These are phyloP conservation scores for Plotosus lineatus DNA, from an alignment of 2,113 vertebrate species.

Conservation along the genomic window DNA sequence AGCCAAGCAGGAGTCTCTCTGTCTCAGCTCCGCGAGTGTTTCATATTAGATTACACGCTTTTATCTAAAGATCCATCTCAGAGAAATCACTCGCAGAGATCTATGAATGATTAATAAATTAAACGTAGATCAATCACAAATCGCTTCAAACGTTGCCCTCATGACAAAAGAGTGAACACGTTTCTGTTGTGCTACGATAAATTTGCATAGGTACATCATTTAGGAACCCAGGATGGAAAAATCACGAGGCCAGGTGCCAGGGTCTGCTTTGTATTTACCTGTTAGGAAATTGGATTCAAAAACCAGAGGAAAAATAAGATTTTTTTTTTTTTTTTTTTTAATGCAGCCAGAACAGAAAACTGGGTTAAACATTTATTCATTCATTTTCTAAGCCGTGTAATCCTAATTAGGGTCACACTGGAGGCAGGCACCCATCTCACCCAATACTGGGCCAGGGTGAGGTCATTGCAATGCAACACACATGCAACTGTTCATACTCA, in stretches of 20 bases:
- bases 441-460: no score
- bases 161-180: background rate
- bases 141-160: background rate
- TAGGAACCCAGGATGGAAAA: background rate
- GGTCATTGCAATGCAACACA: no score
- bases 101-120: background rate
- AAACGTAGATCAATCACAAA: background rate
- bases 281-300: no score
- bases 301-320: no score
- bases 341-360: no score
- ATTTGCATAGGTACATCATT: background rate
- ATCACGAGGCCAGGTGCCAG: background rate
- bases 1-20: background rate
- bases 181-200: background rate
- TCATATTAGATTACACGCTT: conserved; percentile 10
- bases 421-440: no score
- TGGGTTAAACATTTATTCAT: no score
- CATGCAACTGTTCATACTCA: no score
- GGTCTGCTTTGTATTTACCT: no score
- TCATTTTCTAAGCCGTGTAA: no score
- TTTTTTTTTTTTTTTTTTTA: no score
- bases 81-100: background rate
- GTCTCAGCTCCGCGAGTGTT: background rate
- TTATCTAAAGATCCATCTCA: background rate
- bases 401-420: no score